A percentile compares a stretch with the other conserved stretches of the same genome.
Evolutionary conservation across 2,797 vertebrate genomes (phyloP).

Genomic region (Echiichthys vipera): DNA sequence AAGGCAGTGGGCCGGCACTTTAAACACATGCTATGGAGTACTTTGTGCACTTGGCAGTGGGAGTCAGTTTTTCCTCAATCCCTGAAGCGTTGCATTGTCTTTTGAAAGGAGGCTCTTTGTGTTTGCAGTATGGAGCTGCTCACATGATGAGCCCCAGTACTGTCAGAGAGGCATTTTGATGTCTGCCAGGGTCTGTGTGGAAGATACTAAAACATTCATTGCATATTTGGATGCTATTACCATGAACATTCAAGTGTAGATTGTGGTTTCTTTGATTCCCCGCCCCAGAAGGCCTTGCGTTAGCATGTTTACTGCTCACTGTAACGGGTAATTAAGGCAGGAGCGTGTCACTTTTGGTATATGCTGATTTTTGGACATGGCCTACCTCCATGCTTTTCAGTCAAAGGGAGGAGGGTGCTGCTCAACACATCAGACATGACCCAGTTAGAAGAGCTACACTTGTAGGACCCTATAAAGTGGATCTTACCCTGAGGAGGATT

Average conservation of each 20-base stretch:
- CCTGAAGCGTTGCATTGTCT: slow-evolving; percentile 79
- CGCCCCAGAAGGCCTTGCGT: slow-evolving; percentile 32
- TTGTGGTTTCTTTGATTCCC: slow-evolving; percentile 47
- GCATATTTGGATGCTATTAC: slow-evolving; percentile 69
- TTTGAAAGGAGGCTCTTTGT: slow-evolving; percentile 74
- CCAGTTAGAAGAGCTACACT: slow-evolving; percentile 73
- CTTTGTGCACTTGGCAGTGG: slow-evolving; percentile 72
- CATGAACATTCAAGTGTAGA: slow-evolving; percentile 53
- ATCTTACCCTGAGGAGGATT: slow-evolving; percentile 68
- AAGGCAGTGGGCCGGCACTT: slow-evolving; percentile 57
- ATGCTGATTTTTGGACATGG: slow-evolving; percentile 51
- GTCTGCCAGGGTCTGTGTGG: slow-evolving; percentile 48
- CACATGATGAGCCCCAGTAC: slow-evolving; percentile 70
- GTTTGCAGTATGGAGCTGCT: slow-evolving; percentile 60
- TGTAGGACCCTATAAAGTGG: slow-evolving; percentile 62
- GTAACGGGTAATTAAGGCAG: slow-evolving; percentile 57
- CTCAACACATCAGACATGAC: slow-evolving; percentile 76
- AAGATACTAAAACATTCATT: slow-evolving; percentile 66
- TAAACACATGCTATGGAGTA: slow-evolving; percentile 64
- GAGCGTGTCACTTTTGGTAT: slow-evolving; percentile 27
- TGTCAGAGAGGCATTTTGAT: slow-evolving; percentile 72
- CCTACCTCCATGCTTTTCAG: slow-evolving; percentile 38
- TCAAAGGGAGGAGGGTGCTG: slow-evolving; percentile 48
- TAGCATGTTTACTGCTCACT: slow-evolving; percentile 55
- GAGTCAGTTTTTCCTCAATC: slow-evolving; percentile 68